phyloP scores from a whole-genome alignment of 2,797 vertebrate genomes.

The Parotocinclus haroldoi region DNA sequence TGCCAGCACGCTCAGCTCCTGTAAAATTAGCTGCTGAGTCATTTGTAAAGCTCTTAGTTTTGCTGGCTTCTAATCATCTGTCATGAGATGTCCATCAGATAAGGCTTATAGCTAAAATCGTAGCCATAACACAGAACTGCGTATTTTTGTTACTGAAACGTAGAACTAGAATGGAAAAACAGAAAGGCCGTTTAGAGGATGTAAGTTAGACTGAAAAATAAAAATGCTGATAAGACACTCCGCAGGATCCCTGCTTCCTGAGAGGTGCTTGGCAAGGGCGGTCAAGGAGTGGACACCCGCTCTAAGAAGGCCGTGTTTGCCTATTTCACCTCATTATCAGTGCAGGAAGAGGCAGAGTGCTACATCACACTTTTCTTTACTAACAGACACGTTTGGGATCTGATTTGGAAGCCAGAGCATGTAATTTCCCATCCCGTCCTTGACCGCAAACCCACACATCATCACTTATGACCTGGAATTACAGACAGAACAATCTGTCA shows the following conservation, averaged over 20 bases:
- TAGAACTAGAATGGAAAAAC: conserved; percentile 42
- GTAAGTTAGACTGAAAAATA: conserved; percentile 54
- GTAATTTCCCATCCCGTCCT: conserved; percentile 7
- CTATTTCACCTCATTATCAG: conserved; percentile 71
- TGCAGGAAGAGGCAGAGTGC: conserved; percentile 71
- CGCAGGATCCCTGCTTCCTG: conserved; percentile 64
- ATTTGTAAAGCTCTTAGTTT: conserved; percentile 46
- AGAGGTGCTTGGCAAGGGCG: conserved; percentile 55
- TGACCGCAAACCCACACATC: conserved; percentile 31
- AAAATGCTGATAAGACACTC: conserved; percentile 66
- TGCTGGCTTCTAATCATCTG: conserved; percentile 40
- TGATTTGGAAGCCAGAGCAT: background rate
- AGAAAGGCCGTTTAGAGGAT: conserved; percentile 48
- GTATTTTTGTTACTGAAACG: conserved; percentile 9
- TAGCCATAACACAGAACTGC: conserved; percentile 28
- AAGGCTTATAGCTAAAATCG: conserved; percentile 36
- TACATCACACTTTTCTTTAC: conserved; percentile 52
- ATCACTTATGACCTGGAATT: conserved; percentile 16
- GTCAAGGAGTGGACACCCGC: conserved; percentile 65
- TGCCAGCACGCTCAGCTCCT: conserved; percentile 39
- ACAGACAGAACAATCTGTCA: conserved; percentile 35
- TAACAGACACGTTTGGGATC: conserved; percentile 9
- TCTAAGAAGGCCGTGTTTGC: conserved; percentile 43
- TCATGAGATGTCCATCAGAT: conserved; percentile 36
- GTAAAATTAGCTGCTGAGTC: conserved; percentile 52